Evolutionary conservation across 2,797 vertebrate species (phyloP), one percentile per base, ranked within the genome.

Genomic region (Threskiornis aethiopicus): DNA sequence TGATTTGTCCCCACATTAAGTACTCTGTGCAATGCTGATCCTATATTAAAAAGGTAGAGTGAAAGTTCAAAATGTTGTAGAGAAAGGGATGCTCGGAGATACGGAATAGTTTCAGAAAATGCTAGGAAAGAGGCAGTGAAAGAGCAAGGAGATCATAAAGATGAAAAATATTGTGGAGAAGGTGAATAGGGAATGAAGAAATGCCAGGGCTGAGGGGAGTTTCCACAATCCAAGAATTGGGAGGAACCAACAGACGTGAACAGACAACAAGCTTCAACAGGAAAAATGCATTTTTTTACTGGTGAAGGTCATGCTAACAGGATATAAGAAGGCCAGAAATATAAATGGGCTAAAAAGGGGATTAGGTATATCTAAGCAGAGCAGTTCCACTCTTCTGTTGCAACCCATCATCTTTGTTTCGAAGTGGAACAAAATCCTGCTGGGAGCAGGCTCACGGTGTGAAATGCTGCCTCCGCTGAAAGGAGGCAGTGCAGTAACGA

Each of bases 121-220:
- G 24, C 26, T 35, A 46, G 39, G n/a, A 52, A 70, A 70, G 61
- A 67, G 31, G 29, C 25, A 75, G 37, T 24, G n/a, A 69, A 84
- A 62, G 57, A 89, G 29, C 42, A 49, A 61, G 65, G n/a, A 35
- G 37, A 26, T 26, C 29, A 31, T 51, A 37, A 79, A 62, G 35
- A 54, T n/a, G 24, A 24, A 58, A 71, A 42, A 9, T 35, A 2
- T 3, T 31, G 28, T 58, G 62, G 35, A 59, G 42, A 41, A 82
- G 16, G 29, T 37, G 19, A 66, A 22, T 2, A 54, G 57, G 18
- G 29, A 75, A 62, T 62, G 35, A 59, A 79, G 49, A 41, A 2
- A 1, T 16, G 6, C n/a, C 31, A 44, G 17, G 7, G 4, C 1
- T 11, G 28, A 51, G 22, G 7, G 28, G 4, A 4, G 0, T 12